phyloP scores from a whole-genome alignment of 2,797 vertebrate species.

The Falco naumanni region DNA sequence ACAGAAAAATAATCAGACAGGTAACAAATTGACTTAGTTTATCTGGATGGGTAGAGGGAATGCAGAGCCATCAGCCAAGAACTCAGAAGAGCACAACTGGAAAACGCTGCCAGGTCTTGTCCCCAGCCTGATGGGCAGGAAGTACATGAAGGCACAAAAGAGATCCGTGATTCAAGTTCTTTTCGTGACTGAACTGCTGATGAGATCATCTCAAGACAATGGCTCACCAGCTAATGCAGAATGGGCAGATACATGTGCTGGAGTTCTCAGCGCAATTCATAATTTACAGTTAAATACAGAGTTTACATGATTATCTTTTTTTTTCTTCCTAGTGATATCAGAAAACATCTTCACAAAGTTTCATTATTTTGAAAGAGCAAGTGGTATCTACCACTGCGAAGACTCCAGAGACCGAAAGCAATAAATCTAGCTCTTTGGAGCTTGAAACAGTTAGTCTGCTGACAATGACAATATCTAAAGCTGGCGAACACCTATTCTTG shows the following conservation, averaged over 20 bases:
- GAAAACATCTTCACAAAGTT: background rate
- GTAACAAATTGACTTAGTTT: background rate
- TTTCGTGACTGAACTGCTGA: background rate
- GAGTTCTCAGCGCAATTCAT: background rate
- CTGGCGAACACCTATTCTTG: background rate
- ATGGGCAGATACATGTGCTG: background rate
- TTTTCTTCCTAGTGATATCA: background rate
- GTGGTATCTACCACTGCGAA: background rate
- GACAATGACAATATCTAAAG: background rate
- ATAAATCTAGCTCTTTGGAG: background rate
- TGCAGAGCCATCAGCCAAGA: background rate
- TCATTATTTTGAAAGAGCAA: background rate
- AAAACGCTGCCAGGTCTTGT: background rate
- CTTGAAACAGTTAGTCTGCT: background rate
- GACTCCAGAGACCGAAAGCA: background rate
- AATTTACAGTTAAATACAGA: constrained; percentile 15
- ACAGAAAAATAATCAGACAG: background rate
- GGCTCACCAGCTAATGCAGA: background rate
- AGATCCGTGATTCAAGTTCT: background rate
- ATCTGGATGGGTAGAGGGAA: background rate
- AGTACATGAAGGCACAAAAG: constrained; percentile 10
- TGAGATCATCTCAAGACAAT: background rate
- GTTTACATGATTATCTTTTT: background rate
- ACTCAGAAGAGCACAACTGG: background rate
- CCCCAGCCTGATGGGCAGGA: background rate